Conservation (phyloP, 2,888 invertebrate species). For the Onchidella celtica region DNA sequence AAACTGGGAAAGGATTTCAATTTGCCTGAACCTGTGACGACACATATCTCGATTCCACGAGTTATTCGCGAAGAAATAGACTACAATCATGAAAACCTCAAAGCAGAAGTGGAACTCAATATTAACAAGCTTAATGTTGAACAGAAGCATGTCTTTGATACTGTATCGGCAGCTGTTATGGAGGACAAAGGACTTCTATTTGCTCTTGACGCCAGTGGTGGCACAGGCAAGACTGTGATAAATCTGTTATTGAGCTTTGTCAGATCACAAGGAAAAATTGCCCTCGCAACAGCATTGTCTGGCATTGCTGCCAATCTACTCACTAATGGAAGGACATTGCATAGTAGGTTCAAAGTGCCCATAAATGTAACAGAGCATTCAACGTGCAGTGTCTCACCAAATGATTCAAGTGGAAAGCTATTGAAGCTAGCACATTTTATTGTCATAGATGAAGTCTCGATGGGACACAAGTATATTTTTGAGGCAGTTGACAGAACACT, state of each 20-base stretch:
- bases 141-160: neutral
- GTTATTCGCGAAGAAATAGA: neutral
- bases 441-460: neutral
- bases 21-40: neutral
- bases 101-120: neutral
- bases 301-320: conserved; percentile 5
- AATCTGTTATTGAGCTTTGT: neutral
- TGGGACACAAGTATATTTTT: neutral
- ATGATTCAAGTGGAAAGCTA: neutral
- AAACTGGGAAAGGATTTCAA: neutral
- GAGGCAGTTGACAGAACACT: neutral
- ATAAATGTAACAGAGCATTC: neutral
- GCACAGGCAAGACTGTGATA: neutral
- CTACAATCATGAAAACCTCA: neutral
- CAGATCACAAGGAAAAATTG: neutral
- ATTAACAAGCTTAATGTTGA: neutral
- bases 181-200: neutral
- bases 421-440: neutral
- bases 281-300: neutral
- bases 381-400: neutral
- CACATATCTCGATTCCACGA: no score
- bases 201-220: neutral
- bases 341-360: conserved; percentile 5
- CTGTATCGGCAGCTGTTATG: neutral
- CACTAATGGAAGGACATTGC: neutral